Evolutionary conservation across 2,888 invertebrate genomes (phyloP).

Genomic region (Crocallis elinguaria): DNA sequence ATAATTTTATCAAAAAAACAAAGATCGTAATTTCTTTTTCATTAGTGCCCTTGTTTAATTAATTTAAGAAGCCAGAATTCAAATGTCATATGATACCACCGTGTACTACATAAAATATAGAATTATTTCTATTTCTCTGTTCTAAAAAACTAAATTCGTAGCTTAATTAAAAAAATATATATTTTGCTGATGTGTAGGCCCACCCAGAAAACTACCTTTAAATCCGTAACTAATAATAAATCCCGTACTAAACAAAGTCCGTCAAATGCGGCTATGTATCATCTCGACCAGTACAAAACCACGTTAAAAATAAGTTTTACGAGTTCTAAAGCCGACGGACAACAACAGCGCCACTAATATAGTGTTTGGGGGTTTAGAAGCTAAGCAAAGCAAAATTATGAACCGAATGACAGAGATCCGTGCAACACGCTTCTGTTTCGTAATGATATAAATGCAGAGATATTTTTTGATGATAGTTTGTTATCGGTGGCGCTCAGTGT

Average conservation of each 20-base stretch:
- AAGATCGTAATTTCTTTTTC: slow-evolving; percentile 12
- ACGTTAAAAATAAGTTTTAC: too few relatives aligned
- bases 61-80: background rate
- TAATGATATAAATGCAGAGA: slow-evolving; percentile 21
- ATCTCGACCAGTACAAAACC: too few relatives aligned
- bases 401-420: slow-evolving; percentile 1
- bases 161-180: background rate
- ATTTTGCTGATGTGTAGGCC: slow-evolving; percentile 2
- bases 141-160: slow-evolving; percentile 1
- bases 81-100: too few relatives aligned
- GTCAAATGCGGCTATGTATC: too few relatives aligned
- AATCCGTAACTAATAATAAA: background rate
- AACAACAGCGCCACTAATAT: too few relatives aligned
- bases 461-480: background rate
- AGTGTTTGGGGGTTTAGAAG: too few relatives aligned
- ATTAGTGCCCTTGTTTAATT: slow-evolving; percentile 3
- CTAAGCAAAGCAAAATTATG: slow-evolving; percentile 1
- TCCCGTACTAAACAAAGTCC: too few relatives aligned
- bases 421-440: background rate
- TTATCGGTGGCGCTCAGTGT: background rate
- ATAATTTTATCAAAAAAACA: slow-evolving; percentile 15
- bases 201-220: slow-evolving; percentile 5
- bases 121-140: slow-evolving; percentile 1
- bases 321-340: too few relatives aligned
- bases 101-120: too few relatives aligned